Base-by-base conservation (phyloP, 35 echinoderm and acorn worm genomes). In the Patiria miniata region DNA sequence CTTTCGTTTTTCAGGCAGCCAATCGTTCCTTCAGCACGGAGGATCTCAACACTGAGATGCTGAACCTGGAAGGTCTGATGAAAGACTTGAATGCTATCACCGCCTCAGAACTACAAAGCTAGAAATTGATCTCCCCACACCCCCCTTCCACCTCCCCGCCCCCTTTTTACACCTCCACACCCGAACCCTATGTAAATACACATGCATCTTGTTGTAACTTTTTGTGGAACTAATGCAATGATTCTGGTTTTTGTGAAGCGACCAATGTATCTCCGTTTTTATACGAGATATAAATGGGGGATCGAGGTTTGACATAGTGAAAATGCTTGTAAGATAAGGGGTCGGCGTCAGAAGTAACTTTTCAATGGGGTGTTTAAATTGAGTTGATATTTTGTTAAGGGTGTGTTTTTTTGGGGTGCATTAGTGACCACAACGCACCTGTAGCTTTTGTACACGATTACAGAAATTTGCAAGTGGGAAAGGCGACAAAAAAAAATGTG, bases 1-100 rank as follows among this genome's bases (percentile, higher is more conserved):
- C 14, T 81, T 85, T 59, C 39, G 53, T 91, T 3, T 73, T 68
- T 51, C 78, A 93, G 89, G 92, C 92, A 1, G 83, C 89, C 38
- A 83, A 86, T 40, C 86, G 96, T 19, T 91, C 96, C 38, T 99
- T 99, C 61, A 99, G 96, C 37, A 88, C 96, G 19, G 96, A 99
- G 51, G 96, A 99, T 80, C 60, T 99, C 6, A 99, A 99, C 85
- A 93, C 96, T 65, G 96, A 99, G 77, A 99, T 99, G 96, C 78
- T 91, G 53, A 90, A 99, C 78, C 60, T 99, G 39, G 96, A 99
- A 59, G 96, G 96, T 40, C 82, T 99, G 77, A 99, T 99, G 96
- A 99, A 99, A 84, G 96, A 99, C 79, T 81, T 99, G 32, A 99
- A 99, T 88, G 96, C 93, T 33, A 99, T 99, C 32, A 99, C 96